phyloP scores from a whole-genome alignment of 64 coral and sea anemone genomes.

The Dendrophyllia cribrosa region DNA sequence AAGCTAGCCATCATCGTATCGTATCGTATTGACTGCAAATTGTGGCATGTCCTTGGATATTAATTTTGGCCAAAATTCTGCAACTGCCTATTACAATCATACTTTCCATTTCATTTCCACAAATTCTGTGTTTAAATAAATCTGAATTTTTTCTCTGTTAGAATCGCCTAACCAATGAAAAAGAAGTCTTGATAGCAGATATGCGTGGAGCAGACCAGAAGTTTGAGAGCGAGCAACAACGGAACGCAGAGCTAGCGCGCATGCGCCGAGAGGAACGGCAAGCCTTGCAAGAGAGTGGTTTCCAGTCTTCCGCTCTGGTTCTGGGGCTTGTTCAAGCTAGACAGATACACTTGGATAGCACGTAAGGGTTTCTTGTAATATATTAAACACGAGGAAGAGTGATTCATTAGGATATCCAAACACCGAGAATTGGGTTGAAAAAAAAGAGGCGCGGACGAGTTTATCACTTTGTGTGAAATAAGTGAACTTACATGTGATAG shows the following conservation, averaged over 20 bases:
- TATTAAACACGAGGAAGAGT: not conserved
- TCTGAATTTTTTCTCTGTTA: constrained; percentile 8
- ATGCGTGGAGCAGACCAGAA: constrained; percentile 72
- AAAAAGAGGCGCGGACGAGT: too few relatives aligned
- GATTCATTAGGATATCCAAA: not conserved
- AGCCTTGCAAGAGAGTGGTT: constrained; percentile 82
- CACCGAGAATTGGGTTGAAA: not conserved
- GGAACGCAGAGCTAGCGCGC: constrained; percentile 80
- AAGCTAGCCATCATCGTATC: too few relatives aligned
- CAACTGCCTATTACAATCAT: not conserved
- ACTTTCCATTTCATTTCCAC: not conserved
- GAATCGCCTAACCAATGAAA: constrained; percentile 87
- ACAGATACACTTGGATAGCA: constrained; percentile 80
- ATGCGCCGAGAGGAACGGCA: constrained; percentile 80
- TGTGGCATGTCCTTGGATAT: too few relatives aligned
- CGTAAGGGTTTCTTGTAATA: constrained; percentile 59
- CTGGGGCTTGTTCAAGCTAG: constrained; percentile 86
- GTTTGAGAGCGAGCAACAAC: constrained; percentile 78
- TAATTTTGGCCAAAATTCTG: too few relatives aligned
- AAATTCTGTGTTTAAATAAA: too few relatives aligned
- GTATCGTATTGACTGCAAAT: too few relatives aligned
- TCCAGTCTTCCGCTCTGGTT: constrained; percentile 80
- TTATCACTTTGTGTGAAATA: too few relatives aligned
- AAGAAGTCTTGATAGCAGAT: constrained; percentile 70
- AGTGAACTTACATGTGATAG: too few relatives aligned